Evolutionary conservation across 2,888 invertebrate species (phyloP), one percentile per base, ranked within the genome.

Genomic region (Ellobium chinense): DNA sequence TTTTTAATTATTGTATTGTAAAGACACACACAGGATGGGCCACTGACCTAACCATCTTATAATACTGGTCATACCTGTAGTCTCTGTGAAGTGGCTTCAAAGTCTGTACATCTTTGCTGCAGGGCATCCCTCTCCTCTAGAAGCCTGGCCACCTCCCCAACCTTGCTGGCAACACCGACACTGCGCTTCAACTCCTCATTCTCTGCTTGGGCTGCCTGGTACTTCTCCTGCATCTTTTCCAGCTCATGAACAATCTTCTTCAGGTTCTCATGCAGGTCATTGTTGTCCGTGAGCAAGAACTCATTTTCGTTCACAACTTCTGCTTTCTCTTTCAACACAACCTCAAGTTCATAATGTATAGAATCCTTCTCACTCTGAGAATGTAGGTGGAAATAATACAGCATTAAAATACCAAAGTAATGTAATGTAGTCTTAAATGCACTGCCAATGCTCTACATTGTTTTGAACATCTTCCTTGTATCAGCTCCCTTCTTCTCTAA

Each of bases 261-360:
- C 63, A 90, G 85, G 82, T 90, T 88, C 77, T 89, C 88, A 83
- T 89, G 88, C 84, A 91, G 87, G 9, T 88, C 87, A 82, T 90
- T 89, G 54, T 88, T 88, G 80, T 91, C 90, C 1, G 87, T 82
- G 39, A 89, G 78, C 76, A 91, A 79, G 73, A 87, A 88, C 60
- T 89, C 88, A 83, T 90, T 91, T 74, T 89, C 91, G 68, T 87
- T 87, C 36, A 86, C 86, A 14, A 90, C 72, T 66, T 85, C 82
- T 58, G 88, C 88, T 81, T 89, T 89, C 72, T 89, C 90, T 21
- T 75, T 76, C 62, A 78, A 54, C 29, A 78, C 68, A 7, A 24
- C 65, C 21, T 82, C 82, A 69, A 83, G 69, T 14, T 82, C 70
- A 63, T 82, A 77, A 2, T 82, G 81, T 3, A 83, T 9, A 24